Evolutionary conservation across 2,888 invertebrate species (phyloP), one percentile per base, ranked within the genome.

Genomic region (Congeria kusceri): DNA sequence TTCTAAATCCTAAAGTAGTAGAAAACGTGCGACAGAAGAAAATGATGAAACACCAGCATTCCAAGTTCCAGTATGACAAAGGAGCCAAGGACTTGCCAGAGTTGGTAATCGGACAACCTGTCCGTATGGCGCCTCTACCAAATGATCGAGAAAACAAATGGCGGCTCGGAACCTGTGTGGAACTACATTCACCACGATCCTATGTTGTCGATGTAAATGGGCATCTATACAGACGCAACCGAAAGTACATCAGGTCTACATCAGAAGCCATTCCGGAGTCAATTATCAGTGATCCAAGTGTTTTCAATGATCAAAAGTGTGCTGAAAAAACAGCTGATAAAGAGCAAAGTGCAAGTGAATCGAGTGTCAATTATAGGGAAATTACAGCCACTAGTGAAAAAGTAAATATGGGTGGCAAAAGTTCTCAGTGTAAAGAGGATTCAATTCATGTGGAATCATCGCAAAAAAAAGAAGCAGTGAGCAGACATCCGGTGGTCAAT

Each of bases 61-160:
- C 62, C 25, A 49, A 64, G 28, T 46, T 15, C n/a, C 64, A 64
- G 47, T 64, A 64, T 28, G 47, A 64, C 28, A 64, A 64, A 47
- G 23, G 27, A 27, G 49, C 47, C 64, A 64, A 64, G 27, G 47
- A 64, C 23, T 64, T 64, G 44, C 64, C 64, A 64, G 64, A 64
- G 28, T 9, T 47, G 28, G 13, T 27, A 39, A 64, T 64, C 28
- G 64, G 64, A 9, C 64, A 64, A 64, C 47, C 64, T 47, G 64
- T 64, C n/a, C 18, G 64, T 25, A 64, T 64, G 64, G 64, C 49
- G 23, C 64, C 64, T n/a, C 47, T 64, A 18, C 64, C 64, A 47
- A 47, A 25, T 29, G 44, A 62, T 39, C 62, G 44, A 62, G 44
- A 62, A 39, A 32, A 39, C 4, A 39, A 39, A 64, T 64, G 49